phyloP scores from a whole-genome alignment of 2,113 vertebrate genomes.

The Erythrolamprus reginae region DNA sequence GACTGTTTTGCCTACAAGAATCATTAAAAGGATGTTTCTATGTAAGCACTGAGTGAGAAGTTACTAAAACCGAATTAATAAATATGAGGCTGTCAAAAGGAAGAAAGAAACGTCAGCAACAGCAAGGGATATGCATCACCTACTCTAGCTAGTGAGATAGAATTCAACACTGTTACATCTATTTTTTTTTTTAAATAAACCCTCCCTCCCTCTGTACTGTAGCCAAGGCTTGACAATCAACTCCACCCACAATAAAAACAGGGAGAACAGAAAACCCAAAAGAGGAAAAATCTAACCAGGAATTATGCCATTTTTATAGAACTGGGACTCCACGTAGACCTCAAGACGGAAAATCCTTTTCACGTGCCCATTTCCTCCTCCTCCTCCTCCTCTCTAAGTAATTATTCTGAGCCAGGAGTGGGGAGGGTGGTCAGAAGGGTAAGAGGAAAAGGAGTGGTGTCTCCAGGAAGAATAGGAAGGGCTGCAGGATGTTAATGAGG shows the following conservation, averaged over 20 bases:
- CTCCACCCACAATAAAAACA: slow-evolving; percentile 4
- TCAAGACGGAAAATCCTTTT: background rate
- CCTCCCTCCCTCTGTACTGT: background rate
- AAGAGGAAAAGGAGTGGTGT: slow-evolving; percentile 22
- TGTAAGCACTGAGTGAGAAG: background rate
- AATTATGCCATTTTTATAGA: background rate
- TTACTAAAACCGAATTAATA: background rate
- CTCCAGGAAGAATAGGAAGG: slow-evolving; percentile 20
- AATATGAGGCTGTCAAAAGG: background rate
- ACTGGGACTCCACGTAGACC: background rate
- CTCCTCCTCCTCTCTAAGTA: background rate
- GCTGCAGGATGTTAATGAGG: slow-evolving; percentile 24
- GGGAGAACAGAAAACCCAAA: background rate
- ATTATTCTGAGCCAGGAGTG: background rate
- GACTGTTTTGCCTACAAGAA: background rate
- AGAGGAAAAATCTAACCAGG: background rate
- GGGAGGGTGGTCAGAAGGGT: background rate
- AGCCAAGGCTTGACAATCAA: background rate
- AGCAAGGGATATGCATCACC: background rate
- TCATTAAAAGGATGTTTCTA: background rate
- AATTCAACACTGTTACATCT: slow-evolving; percentile 5
- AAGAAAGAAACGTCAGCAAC: background rate
- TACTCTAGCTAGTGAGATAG: background rate
- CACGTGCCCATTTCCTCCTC: background rate
- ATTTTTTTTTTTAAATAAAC: background rate